A percentile compares a stretch with the other conserved stretches of the same genome.
Conservation (phyloP, 1,140 invertebrate genomes). For the Tetranychus urticae region DNA sequence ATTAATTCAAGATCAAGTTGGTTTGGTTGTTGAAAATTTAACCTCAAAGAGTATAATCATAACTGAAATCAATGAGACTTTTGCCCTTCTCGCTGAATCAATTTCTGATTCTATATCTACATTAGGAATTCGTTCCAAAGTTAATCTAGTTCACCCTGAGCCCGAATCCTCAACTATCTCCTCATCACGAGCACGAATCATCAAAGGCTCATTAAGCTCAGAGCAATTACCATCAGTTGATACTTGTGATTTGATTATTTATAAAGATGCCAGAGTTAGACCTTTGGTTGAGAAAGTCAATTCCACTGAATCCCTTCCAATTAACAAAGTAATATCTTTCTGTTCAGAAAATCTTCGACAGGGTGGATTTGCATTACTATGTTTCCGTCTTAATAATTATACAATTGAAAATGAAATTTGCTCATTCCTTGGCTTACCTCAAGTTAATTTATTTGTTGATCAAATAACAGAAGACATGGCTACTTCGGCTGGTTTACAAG, state of each 20-base stretch:
- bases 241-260: background rate
- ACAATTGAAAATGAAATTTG: background rate
- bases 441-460: background rate
- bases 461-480: background rate
- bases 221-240: background rate
- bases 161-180: background rate
- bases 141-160: constrained; percentile 2
- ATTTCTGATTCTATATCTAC: background rate
- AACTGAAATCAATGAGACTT: background rate
- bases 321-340: constrained; percentile 11
- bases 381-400: background rate
- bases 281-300: background rate
- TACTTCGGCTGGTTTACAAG: background rate
- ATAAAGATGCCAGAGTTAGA: background rate
- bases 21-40: background rate
- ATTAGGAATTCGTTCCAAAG: background rate
- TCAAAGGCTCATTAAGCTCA: background rate
- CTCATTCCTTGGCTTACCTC: background rate
- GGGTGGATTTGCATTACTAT: background rate
- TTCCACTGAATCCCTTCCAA: too few relatives aligned
- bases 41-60: background rate
- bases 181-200: background rate
- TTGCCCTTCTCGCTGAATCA: background rate
- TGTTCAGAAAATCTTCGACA: constrained; percentile 13
- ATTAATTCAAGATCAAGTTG: background rate